These are phyloP conservation scores for Aurelia sp. DNA, from an alignment of 30 jellyfish, hydroid and myxozoan genomes.

Conservation along the genomic window DNA sequence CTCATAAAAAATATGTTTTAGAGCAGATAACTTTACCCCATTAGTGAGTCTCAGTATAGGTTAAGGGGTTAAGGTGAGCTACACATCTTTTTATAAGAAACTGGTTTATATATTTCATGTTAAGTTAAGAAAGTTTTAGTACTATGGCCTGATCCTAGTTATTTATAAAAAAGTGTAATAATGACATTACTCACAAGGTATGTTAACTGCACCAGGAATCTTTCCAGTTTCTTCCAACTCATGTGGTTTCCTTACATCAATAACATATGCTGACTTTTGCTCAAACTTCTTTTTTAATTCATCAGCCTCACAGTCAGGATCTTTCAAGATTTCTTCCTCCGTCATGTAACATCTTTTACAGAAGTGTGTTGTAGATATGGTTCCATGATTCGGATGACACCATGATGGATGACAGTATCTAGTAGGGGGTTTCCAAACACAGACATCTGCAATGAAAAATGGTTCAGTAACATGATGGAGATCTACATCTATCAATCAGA, in stretches of 20 bases:
- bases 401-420: constrained; percentile 65
- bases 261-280: constrained; percentile 26
- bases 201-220: constrained; percentile 68
- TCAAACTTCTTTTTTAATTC: constrained; percentile 50
- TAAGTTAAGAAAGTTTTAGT: too few relatives aligned
- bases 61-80: too few relatives aligned
- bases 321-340: constrained; percentile 58
- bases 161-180: too few relatives aligned
- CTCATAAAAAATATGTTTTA: too few relatives aligned
- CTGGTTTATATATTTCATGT: too few relatives aligned
- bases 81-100: too few relatives aligned
- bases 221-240: constrained; percentile 72
- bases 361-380: constrained; percentile 17
- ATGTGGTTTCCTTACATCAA: constrained; percentile 73
- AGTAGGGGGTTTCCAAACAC: constrained; percentile 67
- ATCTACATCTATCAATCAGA: too few relatives aligned
- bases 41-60: too few relatives aligned
- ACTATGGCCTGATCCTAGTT: too few relatives aligned
- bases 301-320: constrained; percentile 68
- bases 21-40: too few relatives aligned
- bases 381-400: constrained; percentile 47
- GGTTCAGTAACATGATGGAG: too few relatives aligned
- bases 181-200: constrained; percentile 56
- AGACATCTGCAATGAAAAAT: constrained; percentile 23
- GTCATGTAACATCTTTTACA: constrained; percentile 67